These are phyloP conservation scores for Emydoidea blandingii DNA, from an alignment of 2,797 vertebrate genomes.

Conservation along the genomic window DNA sequence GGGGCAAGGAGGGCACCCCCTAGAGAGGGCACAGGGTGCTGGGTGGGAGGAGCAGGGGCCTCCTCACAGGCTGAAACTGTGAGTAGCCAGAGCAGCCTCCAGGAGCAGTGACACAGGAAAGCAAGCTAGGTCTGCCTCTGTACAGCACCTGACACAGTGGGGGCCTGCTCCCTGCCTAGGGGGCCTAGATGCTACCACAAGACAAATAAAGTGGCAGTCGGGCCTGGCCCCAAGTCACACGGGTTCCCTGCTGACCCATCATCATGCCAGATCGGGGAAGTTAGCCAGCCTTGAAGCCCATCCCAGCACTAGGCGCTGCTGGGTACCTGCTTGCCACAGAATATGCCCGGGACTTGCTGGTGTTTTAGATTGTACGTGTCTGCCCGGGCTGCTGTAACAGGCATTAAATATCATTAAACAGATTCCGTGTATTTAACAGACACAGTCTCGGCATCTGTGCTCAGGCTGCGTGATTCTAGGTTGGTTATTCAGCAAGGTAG, in stretches of 20 bases:
- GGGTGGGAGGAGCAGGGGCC: not conserved
- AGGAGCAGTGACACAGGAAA: too few relatives aligned
- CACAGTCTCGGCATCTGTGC: not conserved
- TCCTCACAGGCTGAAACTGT: too few relatives aligned
- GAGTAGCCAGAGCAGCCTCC: too few relatives aligned
- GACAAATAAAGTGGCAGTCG: too few relatives aligned
- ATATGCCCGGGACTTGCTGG: too few relatives aligned
- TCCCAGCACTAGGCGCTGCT: too few relatives aligned
- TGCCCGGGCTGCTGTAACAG: not conserved
- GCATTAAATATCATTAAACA: not conserved
- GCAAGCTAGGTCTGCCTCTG: too few relatives aligned
- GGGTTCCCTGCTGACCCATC: not conserved
- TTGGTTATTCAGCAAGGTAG: not conserved
- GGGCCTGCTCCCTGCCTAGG: too few relatives aligned
- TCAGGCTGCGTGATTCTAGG: not conserved
- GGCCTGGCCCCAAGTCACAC: not conserved
- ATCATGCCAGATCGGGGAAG: not conserved
- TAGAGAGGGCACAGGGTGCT: too few relatives aligned
- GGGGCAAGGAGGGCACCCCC: too few relatives aligned
- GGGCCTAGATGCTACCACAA: too few relatives aligned
- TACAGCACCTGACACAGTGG: not conserved
- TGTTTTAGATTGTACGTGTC: too few relatives aligned
- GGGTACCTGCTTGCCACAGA: not conserved
- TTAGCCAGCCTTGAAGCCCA: not conserved
- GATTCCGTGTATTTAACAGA: not conserved